Percentiles rank a stretch among this genome's conserved stretches.
phyloP scores from a whole-genome alignment of 2,797 vertebrate genomes.

The Chanos chanos region DNA sequence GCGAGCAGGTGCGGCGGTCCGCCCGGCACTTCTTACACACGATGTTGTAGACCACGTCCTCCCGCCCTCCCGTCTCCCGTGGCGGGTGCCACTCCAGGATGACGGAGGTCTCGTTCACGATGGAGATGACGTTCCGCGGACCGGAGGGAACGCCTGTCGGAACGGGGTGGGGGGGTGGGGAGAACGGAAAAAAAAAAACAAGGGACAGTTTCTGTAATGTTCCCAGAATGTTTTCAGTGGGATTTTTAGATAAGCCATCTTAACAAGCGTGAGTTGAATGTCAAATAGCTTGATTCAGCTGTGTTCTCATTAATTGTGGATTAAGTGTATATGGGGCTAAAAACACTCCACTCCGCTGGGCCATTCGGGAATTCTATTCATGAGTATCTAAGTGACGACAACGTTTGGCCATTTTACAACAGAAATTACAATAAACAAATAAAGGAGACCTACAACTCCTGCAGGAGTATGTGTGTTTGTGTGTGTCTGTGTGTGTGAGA shows the following conservation, averaged over 20 bases:
- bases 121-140: conserved; percentile 94
- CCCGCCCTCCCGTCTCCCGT: conserved; percentile 86
- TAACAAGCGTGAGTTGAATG: no score
- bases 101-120: conserved; percentile 95
- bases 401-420: no score
- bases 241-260: neutral
- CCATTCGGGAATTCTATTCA: no score
- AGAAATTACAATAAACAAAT: no score
- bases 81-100: conserved; percentile 96
- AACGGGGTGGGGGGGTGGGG: neutral
- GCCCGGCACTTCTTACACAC: conserved; percentile 93
- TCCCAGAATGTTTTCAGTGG: neutral
- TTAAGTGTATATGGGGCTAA: no score
- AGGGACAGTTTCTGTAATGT: neutral
- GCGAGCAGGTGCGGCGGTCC: conserved; percentile 87
- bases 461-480: no score
- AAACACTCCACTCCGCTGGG: no score
- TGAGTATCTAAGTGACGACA: no score
- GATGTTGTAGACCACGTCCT: conserved; percentile 96
- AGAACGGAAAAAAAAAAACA: neutral
- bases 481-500: no score
- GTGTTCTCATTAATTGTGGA: no score
- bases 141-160: conserved; percentile 88
- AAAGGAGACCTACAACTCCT: no score
- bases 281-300: no score